Percentiles rank a stretch among this genome's conserved stretches.
These are phyloP conservation scores for Acrocera orbiculus DNA, from an alignment of 2,888 invertebrate genomes.

Conservation along the genomic window DNA sequence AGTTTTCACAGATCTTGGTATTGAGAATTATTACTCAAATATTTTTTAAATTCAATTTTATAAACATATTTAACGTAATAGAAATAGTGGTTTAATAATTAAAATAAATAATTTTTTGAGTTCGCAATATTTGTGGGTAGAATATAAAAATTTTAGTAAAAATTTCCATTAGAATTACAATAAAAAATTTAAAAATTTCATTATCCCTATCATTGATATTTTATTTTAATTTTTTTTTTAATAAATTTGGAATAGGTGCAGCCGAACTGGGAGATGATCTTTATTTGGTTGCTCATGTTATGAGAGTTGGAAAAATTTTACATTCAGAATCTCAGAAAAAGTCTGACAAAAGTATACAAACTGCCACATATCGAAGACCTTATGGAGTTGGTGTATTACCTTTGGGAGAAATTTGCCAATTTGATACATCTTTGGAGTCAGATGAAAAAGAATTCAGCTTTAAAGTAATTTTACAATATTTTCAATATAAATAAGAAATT, in stretches of 20 bases:
- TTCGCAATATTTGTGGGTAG: no score
- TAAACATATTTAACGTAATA: no score
- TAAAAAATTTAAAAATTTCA: no score
- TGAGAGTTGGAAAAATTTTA: slow-evolving; percentile 74
- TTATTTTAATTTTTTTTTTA: no score
- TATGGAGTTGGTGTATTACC: slow-evolving; percentile 73
- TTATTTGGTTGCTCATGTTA: slow-evolving; percentile 77
- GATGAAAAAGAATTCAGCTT: slow-evolving; percentile 65
- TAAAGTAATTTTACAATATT: slow-evolving; percentile 33
- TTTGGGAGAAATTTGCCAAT: slow-evolving; percentile 49
- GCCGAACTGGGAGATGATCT: slow-evolving; percentile 71
- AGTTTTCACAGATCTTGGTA: slow-evolving; percentile 59
- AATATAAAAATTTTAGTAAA: no score
- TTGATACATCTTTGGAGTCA: slow-evolving; percentile 27
- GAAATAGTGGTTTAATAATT: no score
- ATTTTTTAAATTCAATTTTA: no score
- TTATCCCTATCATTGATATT: no score
- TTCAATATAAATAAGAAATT: not conserved
- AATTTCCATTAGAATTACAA: no score
- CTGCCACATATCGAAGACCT: slow-evolving; percentile 48
- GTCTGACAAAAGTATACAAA: slow-evolving; percentile 21
- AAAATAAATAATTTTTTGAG: no score
- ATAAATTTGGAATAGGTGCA: no score
- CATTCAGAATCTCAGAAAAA: slow-evolving; percentile 29
- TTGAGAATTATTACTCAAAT: slow-evolving; percentile 21